A percentile compares a stretch with the other conserved stretches of the same genome.
phyloP scores from a whole-genome alignment of 2,113 vertebrate species.

The Coptodon rendalli region DNA sequence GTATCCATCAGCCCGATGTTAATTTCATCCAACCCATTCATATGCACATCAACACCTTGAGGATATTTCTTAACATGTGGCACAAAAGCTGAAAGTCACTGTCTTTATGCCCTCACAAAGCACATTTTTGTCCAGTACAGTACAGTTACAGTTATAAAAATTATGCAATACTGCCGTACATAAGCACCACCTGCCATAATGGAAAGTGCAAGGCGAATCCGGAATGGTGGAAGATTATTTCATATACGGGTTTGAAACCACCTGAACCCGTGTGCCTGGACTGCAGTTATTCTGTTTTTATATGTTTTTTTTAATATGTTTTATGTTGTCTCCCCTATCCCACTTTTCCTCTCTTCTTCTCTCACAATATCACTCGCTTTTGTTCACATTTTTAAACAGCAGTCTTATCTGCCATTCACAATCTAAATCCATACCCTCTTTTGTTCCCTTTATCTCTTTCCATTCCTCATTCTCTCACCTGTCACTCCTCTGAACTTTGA shows the following conservation, averaged over 20 bases:
- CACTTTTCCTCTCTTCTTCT: neutral
- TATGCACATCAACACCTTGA: neutral
- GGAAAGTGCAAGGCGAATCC: neutral
- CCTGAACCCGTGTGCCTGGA: neutral
- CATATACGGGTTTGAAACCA: neutral
- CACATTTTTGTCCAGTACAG: neutral
- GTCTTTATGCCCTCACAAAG: neutral
- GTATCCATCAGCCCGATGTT: neutral
- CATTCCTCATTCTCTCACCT: neutral
- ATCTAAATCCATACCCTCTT: neutral
- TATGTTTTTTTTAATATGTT: neutral
- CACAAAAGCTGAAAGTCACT: neutral
- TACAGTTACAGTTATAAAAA: neutral
- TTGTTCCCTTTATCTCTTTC: neutral
- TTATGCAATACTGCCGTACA: neutral
- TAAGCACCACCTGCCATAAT: neutral
- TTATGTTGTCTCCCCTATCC: neutral
- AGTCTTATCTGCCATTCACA: neutral
- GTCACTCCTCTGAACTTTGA: neutral
- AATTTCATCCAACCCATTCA: neutral
- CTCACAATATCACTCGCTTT: fast-evolving
- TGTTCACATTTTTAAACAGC: neutral
- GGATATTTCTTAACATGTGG: neutral
- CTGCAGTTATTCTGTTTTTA: neutral
- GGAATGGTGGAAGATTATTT: neutral